Evolutionary conservation across 2,113 vertebrate genomes (phyloP).

Genomic region (Stegastes partitus): DNA sequence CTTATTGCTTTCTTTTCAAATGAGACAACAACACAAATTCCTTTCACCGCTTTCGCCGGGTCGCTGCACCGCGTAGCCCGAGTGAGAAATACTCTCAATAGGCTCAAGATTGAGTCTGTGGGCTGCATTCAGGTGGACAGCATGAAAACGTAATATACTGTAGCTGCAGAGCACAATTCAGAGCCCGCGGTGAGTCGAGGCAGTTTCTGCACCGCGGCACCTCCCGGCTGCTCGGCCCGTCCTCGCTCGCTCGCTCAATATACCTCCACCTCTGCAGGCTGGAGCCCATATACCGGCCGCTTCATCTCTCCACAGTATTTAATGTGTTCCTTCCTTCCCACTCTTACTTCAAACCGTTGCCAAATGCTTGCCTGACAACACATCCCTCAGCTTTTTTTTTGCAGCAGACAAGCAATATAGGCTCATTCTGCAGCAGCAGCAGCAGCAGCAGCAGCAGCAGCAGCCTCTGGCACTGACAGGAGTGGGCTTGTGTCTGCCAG

Average conservation of each 20-base stretch:
- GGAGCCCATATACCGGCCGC: constrained; percentile 51
- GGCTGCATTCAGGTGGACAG: constrained; percentile 57
- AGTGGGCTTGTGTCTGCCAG: constrained; percentile 64
- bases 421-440: constrained; percentile 57
- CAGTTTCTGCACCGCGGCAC: constrained; percentile 55
- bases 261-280: constrained; percentile 72
- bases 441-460: constrained; percentile 27
- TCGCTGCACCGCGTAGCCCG: constrained; percentile 1
- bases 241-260: constrained; percentile 64
- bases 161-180: constrained; percentile 60
- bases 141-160: constrained; percentile 70
- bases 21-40: background rate
- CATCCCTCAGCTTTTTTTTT: constrained; percentile 50
- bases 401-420: constrained; percentile 61
- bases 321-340: constrained; percentile 60
- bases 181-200: constrained; percentile 52
- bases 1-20: background rate
- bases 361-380: constrained; percentile 64
- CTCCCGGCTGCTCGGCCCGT: constrained; percentile 41
- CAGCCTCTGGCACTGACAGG: constrained; percentile 55
- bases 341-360: constrained; percentile 56
- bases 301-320: constrained; percentile 67
- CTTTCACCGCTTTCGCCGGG: background rate
- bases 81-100: constrained; percentile 34
- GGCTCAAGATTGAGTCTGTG: constrained; percentile 29